phyloP scores from a whole-genome alignment of 2,113 vertebrate genomes.

The Poecile atricapillus region DNA sequence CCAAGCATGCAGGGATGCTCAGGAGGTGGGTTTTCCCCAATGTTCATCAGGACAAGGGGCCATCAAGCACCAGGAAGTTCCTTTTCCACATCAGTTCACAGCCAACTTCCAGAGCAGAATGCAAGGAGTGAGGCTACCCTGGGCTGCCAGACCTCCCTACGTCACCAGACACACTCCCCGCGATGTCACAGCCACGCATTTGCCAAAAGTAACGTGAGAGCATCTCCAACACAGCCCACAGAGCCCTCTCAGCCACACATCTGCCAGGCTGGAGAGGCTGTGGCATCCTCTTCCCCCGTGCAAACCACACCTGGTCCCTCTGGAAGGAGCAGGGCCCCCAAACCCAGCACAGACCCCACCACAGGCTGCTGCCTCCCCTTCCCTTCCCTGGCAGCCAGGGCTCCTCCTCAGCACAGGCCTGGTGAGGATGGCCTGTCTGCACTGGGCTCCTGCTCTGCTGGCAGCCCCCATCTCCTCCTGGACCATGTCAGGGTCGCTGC shows the following conservation, averaged over 20 bases:
- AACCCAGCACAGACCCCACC: accelerated
- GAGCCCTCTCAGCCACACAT: not conserved
- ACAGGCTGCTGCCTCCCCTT: not conserved
- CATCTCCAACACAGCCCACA: accelerated
- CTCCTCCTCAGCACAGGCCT: not conserved
- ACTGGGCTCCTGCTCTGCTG: accelerated
- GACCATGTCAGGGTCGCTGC: not conserved
- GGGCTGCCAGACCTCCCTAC: not conserved
- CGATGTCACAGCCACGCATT: accelerated
- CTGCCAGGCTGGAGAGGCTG: not conserved
- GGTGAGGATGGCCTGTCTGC: accelerated
- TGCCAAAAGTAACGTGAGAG: not conserved
- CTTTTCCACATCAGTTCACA: not conserved
- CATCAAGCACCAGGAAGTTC: not conserved
- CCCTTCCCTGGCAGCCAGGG: not conserved
- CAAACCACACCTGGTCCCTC: not conserved
- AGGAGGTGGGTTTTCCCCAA: not conserved
- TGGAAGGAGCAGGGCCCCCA: not conserved
- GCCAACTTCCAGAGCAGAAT: not conserved
- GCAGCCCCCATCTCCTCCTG: accelerated
- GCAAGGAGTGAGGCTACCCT: accelerated
- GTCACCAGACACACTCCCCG: accelerated
- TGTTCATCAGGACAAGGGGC: not conserved
- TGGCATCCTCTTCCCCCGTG: not conserved
- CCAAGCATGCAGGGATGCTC: not conserved